Evolutionary conservation across 2,113 vertebrate species (phyloP), one percentile per base, ranked within the genome.

Genomic region (Monopterus albus): DNA sequence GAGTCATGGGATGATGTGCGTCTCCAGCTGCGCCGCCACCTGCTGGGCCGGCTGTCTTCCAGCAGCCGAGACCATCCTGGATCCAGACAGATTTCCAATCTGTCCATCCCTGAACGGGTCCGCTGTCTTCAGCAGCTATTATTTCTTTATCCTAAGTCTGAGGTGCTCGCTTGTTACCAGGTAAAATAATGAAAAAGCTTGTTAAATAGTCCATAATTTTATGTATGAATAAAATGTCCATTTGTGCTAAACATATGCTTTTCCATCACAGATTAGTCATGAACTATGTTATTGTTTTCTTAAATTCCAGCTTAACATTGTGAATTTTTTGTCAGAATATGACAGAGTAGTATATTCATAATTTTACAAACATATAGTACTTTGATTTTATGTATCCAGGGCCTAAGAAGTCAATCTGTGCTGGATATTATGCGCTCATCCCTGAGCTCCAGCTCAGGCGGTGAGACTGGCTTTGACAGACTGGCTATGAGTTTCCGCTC

Each of bases 1-100:
- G 94, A 95, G 75, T 65, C 89, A 10, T 99, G 97, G 97, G 94
- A 98, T 76, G 92, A 96, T 35, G 84, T 98, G 68, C 93, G 95
- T 53, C 76, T 96, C 72, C 93, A 87, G 84, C 94, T 99, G 73
- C 93, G 95, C 8, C 91, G 93, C 28, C 95, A 95, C 91, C 91
- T 99, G 59, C 87, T 96, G 85, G 91, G 79, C 38, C 94, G 64
- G 60, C 89, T 98, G 74, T 91, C 80, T 33, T 66, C 58, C 43
- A 28, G 4, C 58, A 58, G 28, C 46, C 46, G 72, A 46, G 61
- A 73, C 13, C 38, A 18, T 50, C 61, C 43, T 12, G 73, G 29
- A 55, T 26, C 51, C 8, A 21, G 26, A 42, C 14, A 31, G 10
- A 18, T 42, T 29, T 68, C 50, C 3, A 1, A 66, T 58, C 33